A percentile compares a stretch with the other conserved stretches of the same genome.
Evolutionary conservation across 2,888 invertebrate genomes (phyloP).

Genomic region (Acrobasis suavella): DNA sequence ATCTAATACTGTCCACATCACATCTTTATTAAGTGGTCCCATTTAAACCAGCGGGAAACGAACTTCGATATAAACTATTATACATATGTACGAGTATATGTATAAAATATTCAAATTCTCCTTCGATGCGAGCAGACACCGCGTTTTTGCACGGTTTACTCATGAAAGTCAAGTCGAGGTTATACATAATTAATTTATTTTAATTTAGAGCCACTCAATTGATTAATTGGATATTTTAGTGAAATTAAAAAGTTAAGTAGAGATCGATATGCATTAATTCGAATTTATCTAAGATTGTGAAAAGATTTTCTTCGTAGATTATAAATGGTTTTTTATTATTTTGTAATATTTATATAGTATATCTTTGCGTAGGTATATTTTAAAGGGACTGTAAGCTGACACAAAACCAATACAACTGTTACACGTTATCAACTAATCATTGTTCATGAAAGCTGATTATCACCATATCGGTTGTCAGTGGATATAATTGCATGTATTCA

Average conservation of each 20-base stretch:
- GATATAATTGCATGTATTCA: neutral
- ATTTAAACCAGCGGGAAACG: conserved; percentile 11
- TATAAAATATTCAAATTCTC: conserved; percentile 11
- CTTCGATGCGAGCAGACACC: conserved; percentile 5
- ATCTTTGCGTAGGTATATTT: no score
- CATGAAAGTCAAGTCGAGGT: conserved; percentile 7
- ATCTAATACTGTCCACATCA: conserved; percentile 4
- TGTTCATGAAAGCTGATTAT: conserved; percentile 59
- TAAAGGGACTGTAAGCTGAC: neutral
- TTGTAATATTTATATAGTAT: no score
- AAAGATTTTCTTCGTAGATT: neutral
- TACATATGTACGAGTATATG: neutral
- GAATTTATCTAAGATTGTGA: neutral
- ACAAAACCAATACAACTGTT: neutral
- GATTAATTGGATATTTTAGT: neutral
- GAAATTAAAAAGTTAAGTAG: neutral
- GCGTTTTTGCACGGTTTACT: conserved; percentile 15
- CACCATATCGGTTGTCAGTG: conserved; percentile 44
- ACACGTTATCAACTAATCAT: conserved; percentile 51
- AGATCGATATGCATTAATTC: neutral
- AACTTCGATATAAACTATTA: neutral
- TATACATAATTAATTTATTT: conserved; percentile 10
- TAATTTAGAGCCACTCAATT: conserved; percentile 1
- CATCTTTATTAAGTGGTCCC: conserved; percentile 8
- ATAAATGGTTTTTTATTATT: neutral